These are phyloP conservation scores for Cosmorhoe ocellata DNA, from an alignment of 2,888 invertebrate species.

Conservation along the genomic window DNA sequence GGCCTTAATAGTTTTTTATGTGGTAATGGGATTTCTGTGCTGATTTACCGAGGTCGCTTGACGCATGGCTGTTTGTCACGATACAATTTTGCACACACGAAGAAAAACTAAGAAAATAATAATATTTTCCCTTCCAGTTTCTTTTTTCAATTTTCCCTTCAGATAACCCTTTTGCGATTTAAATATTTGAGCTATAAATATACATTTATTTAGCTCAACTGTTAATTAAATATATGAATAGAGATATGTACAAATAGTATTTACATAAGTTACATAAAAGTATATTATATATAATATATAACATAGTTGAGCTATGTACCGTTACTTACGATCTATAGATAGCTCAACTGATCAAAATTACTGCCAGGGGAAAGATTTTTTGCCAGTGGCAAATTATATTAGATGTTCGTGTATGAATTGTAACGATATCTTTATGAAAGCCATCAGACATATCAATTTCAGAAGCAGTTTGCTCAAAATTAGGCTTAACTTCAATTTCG, in stretches of 20 bases:
- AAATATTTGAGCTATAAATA: neutral
- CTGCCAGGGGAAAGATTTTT: no score
- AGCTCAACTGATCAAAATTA: no score
- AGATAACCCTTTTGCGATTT: neutral
- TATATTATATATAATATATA: no score
- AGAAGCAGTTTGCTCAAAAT: slow-evolving; percentile 18
- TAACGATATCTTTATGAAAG: neutral
- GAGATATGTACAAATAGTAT: no score
- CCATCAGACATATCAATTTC: slow-evolving; percentile 14
- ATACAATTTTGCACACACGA: slow-evolving; percentile 67
- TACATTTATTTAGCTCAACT: neutral
- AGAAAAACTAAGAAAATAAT: slow-evolving; percentile 27
- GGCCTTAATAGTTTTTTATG: slow-evolving; percentile 69
- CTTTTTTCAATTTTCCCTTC: slow-evolving; percentile 1
- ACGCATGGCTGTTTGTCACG: slow-evolving; percentile 80
- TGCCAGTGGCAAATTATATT: no score
- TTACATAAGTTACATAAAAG: no score
- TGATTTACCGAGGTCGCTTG: slow-evolving; percentile 69
- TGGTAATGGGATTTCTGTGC: slow-evolving; percentile 74
- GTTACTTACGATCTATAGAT: no score
- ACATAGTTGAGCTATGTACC: no score
- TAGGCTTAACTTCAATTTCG: slow-evolving; percentile 23
- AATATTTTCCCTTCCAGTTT: slow-evolving; percentile 35
- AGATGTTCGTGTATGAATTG: neutral
- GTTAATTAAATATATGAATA: no score